These are phyloP conservation scores for Temnothorax curvispinosus DNA, from an alignment of 1,140 invertebrate species.

Conservation along the genomic window DNA sequence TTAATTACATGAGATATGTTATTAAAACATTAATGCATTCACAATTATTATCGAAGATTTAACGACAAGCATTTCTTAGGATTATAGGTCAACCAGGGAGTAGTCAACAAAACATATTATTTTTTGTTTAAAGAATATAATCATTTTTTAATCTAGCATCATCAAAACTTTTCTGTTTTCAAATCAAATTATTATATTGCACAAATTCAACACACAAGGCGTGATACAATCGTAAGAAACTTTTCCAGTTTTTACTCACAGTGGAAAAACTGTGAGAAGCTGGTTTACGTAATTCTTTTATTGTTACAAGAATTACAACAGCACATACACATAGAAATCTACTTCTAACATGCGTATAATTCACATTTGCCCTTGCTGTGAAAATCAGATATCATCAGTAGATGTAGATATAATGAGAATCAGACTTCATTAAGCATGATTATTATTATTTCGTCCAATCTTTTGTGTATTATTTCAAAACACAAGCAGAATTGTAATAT, in stretches of 20 bases:
- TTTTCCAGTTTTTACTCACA: conserved; percentile 30
- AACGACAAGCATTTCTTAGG: neutral
- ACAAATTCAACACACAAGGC: neutral
- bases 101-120: neutral
- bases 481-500: neutral
- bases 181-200: conserved; percentile 5
- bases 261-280: conserved; percentile 32
- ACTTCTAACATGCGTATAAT: conserved; percentile 3
- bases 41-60: conserved; percentile 15
- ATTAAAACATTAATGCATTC: neutral
- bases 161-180: neutral
- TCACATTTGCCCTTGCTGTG: conserved; percentile 46
- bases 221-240: conserved; percentile 18
- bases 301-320: conserved; percentile 48
- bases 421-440: neutral
- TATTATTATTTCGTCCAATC: neutral
- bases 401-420: conserved; percentile 15
- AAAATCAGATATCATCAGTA: conserved; percentile 26
- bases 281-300: conserved; percentile 38
- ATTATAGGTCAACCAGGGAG: neutral
- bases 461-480: neutral
- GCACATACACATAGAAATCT: neutral
- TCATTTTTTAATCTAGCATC: neutral
- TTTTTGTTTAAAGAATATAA: neutral
- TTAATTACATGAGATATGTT: neutral